Percentiles rank a stretch among this genome's conserved stretches.
phyloP scores from a whole-genome alignment of 1,140 invertebrate genomes.

The Cydia strobilella region DNA sequence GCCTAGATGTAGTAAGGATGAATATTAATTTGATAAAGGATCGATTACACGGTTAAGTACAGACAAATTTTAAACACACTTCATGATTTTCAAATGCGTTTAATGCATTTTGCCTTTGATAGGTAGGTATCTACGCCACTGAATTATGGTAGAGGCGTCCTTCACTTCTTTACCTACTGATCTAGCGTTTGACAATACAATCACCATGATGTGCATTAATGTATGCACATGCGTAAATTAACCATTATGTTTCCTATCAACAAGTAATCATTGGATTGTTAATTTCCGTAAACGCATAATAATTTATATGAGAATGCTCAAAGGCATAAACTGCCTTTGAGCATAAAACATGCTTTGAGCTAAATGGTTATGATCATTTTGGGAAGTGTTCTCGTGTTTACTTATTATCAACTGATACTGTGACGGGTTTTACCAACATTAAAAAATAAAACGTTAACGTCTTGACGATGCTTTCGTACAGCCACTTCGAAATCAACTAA shows the following conservation, averaged over 20 bases:
- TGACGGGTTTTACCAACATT: background rate
- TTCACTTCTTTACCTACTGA: background rate
- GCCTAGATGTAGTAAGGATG: background rate
- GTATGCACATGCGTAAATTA: background rate
- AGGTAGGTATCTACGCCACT: background rate
- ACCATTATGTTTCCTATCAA: slow-evolving; percentile 10
- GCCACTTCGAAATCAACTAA: too few species aligned
- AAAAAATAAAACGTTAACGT: background rate
- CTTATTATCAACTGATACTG: too few species aligned
- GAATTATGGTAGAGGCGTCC: background rate
- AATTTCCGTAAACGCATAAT: background rate
- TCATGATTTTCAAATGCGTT: background rate
- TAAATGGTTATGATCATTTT: too few species aligned
- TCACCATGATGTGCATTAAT: background rate
- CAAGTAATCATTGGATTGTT: background rate
- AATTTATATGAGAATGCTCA: background rate
- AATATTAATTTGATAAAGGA: too few species aligned
- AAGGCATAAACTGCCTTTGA: too few species aligned
- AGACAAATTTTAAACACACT: background rate
- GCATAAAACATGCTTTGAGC: too few species aligned
- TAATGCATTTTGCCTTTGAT: background rate
- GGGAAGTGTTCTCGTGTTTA: too few species aligned
- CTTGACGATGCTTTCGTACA: background rate
- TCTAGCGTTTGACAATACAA: background rate
- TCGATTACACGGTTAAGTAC: too few species aligned